Evolutionary conservation across 2,113 vertebrate genomes (phyloP), one percentile per base, ranked within the genome.

Genomic region (Sinocyclocheilus anshuiensis): DNA sequence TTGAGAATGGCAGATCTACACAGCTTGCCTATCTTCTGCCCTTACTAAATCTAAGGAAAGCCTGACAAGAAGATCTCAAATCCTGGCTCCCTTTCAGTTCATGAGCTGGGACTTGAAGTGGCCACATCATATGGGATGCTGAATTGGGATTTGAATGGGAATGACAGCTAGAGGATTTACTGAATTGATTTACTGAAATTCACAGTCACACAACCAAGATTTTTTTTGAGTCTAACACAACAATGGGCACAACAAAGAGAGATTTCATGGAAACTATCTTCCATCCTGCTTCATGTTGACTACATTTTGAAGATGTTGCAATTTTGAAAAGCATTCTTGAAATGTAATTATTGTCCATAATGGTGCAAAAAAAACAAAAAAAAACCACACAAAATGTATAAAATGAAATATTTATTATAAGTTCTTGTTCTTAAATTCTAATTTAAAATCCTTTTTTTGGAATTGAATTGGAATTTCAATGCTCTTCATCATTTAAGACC

Each of bases 11-110:
- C 79, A 83, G 83, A 84, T 86, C 87, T 81, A 84, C 80, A 88
- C 22, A 81, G 89, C 80, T 86, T 59, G 10, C 61, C 18, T 7
- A 81, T 81, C 79, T 29, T 26, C 39, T 20, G 15, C 79, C 48
- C 18, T 71, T 86, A 71, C 89, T 91, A 87, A 84, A 91, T 90
- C 87, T 83, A 80, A 55, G 86, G 53, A 79, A 84, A 84, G 85
- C 82, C 20, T 84, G 53, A 76, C 76, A 77, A 65, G 77, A 69
- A 85, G 84, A 90, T 82, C 80, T 87, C 81, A 33, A 86, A 48
- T 29, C 0, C 45, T 16, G 45, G 29, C 13, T 39, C 18, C 18
- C 55, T 57, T 57, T 57, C 55, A 42, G 7, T 74, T 74, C 10
- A 48, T 75, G 39, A 75, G 22, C 2, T 75, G 10, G 20, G 22